Evolutionary conservation across 2,797 vertebrate genomes (phyloP).

Genomic region (Sus cebifrons): DNA sequence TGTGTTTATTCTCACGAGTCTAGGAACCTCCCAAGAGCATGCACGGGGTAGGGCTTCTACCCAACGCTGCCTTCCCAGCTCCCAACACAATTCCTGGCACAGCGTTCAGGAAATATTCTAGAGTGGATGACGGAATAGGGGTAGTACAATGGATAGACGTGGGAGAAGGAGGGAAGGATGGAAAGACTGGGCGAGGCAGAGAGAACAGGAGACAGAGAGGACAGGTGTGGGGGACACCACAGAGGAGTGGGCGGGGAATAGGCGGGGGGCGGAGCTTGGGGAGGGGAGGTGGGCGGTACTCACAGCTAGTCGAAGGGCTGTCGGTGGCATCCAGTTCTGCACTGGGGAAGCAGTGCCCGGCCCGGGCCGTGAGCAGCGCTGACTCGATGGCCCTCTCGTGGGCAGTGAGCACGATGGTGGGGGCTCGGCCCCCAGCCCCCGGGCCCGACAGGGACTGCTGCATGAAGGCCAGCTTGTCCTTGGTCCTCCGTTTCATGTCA

Average conservation of each 20-base stretch:
- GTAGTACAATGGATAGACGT: neutral
- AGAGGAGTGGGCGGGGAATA: too few species aligned
- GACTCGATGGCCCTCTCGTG: slow-evolving; percentile 89
- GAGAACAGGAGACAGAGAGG: neutral
- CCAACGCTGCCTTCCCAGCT: slow-evolving; percentile 35
- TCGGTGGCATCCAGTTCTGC: slow-evolving; percentile 86
- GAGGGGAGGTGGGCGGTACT: slow-evolving; percentile 86
- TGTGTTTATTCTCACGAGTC: neutral
- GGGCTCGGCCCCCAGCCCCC: slow-evolving; percentile 78
- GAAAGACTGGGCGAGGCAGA: neutral
- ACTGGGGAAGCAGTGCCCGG: slow-evolving; percentile 83
- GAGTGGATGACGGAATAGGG: neutral
- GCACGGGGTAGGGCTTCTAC: neutral
- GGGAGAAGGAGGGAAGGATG: neutral
- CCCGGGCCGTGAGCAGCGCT: slow-evolving; percentile 83
- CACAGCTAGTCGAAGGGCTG: slow-evolving; percentile 90
- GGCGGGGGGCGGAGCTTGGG: slow-evolving; percentile 24
- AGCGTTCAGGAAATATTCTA: neutral
- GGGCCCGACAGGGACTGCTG: slow-evolving; percentile 90
- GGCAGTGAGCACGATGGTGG: slow-evolving; percentile 88
- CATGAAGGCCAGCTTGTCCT: slow-evolving; percentile 92
- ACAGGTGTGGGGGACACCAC: neutral
- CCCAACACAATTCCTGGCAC: neutral
- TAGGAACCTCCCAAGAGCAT: neutral
- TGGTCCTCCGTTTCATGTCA: slow-evolving; percentile 92